Evolutionary conservation across 2,888 invertebrate species (phyloP), one percentile per base, ranked within the genome.

Genomic region (Axea sp.): DNA sequence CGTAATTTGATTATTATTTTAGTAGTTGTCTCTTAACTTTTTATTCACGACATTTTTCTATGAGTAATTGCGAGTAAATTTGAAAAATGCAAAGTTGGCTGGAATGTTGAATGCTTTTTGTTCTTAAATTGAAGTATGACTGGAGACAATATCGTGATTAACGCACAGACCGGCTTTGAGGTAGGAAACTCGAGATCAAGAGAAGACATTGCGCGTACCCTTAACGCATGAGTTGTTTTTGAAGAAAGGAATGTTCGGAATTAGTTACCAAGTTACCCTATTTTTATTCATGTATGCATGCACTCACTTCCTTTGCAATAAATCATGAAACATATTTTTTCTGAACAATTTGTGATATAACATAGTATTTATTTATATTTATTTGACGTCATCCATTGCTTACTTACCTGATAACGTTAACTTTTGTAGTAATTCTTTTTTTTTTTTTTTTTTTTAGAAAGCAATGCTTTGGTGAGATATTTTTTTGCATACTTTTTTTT

Each of bases 211-310:
- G 57, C 64, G 26, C 72, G 45, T 72, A 72, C 64, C 64, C 72
- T 72, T 72, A 72, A 72, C 72, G 72, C 72, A 65, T 72, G 72
- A 72, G 31, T 72, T 65, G 65, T 22, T 72, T 31, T 65, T 64
- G 30, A 51, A 39, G 64, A 59, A 64, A 65, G 72, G 72, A 65
- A 72, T 64, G 64, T 26, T 37, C 14, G 31, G 39, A 71, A 55
- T 69, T 53, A 41, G 45, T 60, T 60, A 57, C 49, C 47, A 33
- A 30, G 49, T 59, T 64, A 72, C 37, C 55, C 64, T 37, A 71
- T 71, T 62, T 71, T 71, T 71, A 71, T 57, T 55, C 39, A 51
- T 45, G 15, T 14, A 28, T 33, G 51, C 60, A 60, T 43, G 7
- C 45, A 26, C 2, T 37, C 22, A 53, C 53, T 69, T 53, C 45